These are phyloP conservation scores for Bombus confusus DNA, from an alignment of 1,140 invertebrate genomes.

Conservation along the genomic window DNA sequence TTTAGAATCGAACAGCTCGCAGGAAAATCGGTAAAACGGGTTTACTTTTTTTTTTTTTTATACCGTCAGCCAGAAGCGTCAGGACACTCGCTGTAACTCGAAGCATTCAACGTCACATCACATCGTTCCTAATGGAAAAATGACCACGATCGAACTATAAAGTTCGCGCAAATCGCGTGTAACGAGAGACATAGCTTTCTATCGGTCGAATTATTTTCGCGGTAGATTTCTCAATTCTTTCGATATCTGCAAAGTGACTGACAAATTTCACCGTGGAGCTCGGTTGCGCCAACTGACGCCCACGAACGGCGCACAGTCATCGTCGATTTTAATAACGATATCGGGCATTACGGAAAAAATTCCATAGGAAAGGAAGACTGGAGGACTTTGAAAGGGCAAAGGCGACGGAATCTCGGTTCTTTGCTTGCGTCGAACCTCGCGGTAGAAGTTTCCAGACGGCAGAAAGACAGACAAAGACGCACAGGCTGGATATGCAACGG, in stretches of 20 bases:
- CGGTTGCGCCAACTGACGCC: constrained; percentile 14
- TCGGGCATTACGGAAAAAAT: constrained; percentile 6
- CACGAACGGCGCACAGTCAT: constrained; percentile 13
- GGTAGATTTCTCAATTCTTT: neutral
- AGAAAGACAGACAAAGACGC: constrained; percentile 30
- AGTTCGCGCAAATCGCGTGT: no score
- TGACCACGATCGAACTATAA: no score
- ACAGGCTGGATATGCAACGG: constrained; percentile 34
- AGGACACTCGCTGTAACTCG: no score
- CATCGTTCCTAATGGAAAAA: no score
- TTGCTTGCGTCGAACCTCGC: neutral
- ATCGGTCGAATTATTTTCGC: no score
- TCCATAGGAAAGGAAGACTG: neutral
- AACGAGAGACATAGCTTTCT: no score
- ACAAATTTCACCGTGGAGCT: neutral
- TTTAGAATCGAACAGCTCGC: no score
- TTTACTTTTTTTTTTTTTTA: no score
- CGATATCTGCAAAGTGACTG: no score
- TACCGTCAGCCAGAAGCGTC: no score
- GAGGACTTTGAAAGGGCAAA: constrained; percentile 47
- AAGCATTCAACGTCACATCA: no score
- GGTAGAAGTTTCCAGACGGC: constrained; percentile 19
- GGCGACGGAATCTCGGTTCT: neutral
- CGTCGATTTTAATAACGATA: constrained; percentile 43
- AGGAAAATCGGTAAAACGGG: no score